Conservation (phyloP, 2,888 invertebrate genomes). For the Hipparchia sbordonii region DNA sequence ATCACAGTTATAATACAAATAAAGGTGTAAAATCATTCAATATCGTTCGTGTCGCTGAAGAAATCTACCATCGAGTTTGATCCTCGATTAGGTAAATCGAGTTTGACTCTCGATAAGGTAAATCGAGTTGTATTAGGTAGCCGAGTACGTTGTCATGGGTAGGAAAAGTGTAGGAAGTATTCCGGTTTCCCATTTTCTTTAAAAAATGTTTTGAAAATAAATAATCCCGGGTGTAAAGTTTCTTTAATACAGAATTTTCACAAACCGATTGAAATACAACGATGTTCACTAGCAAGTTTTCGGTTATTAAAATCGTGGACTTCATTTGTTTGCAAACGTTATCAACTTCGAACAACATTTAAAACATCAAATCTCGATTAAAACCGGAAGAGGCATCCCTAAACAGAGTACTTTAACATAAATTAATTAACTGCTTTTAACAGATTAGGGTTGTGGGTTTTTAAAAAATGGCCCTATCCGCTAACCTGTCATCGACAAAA, state of each 20-base stretch:
- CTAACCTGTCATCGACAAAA: background rate
- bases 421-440: background rate
- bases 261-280: background rate
- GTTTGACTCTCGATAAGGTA: background rate
- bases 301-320: background rate
- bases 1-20: slow-evolving; percentile 81
- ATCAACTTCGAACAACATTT: background rate
- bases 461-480: background rate
- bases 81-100: slow-evolving; percentile 38
- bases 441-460: background rate
- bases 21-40: slow-evolving; percentile 70
- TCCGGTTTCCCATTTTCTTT: slow-evolving; percentile 44
- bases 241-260: background rate
- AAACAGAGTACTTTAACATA: background rate
- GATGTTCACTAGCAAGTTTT: background rate
- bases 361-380: background rate
- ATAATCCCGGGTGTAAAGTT: background rate
- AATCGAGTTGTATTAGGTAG: slow-evolving; percentile 28
- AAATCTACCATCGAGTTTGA: slow-evolving; percentile 73
- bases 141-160: slow-evolving; percentile 54
- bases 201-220: background rate
- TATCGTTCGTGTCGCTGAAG: slow-evolving; percentile 72
- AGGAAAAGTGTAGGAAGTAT: slow-evolving; percentile 3
- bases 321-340: background rate
- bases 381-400: background rate